Evolutionary conservation across 2,113 vertebrate species (phyloP).

Genomic region (Amazona guildingii): DNA sequence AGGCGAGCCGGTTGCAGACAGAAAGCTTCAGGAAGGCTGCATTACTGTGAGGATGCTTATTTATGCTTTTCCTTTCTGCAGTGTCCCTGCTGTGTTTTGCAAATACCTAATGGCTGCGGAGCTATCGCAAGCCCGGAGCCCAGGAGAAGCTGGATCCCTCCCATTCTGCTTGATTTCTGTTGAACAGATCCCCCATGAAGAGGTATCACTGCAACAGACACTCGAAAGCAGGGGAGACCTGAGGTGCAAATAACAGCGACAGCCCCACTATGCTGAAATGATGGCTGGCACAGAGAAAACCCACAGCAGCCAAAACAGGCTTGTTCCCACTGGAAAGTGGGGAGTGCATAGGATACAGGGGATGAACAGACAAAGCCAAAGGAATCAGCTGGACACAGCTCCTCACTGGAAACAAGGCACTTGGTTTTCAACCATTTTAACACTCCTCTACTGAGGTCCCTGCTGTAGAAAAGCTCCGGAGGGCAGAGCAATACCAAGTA

Average conservation of each 20-base stretch:
- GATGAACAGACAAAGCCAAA: slow-evolving; percentile 23
- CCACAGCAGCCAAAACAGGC: background rate
- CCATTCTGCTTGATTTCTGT: background rate
- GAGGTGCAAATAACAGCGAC: background rate
- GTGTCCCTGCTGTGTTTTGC: background rate
- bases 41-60: background rate
- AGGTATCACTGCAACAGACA: background rate
- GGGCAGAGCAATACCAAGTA: background rate
- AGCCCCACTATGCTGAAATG: background rate
- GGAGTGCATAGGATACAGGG: background rate
- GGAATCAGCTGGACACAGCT: background rate
- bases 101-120: slow-evolving; percentile 40
- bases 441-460: background rate
- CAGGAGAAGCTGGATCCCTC: background rate
- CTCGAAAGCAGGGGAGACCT: background rate
- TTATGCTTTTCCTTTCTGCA: background rate
- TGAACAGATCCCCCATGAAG: background rate
- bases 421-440: background rate
- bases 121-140: background rate
- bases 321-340: background rate
- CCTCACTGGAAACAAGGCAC: background rate
- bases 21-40: background rate
- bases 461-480: background rate
- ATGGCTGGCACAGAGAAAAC: background rate
- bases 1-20: background rate